Percentiles rank a stretch among this genome's conserved stretches.
These are phyloP conservation scores for Rhyacophila evoluta DNA, from an alignment of 2,888 invertebrate genomes.

Conservation along the genomic window DNA sequence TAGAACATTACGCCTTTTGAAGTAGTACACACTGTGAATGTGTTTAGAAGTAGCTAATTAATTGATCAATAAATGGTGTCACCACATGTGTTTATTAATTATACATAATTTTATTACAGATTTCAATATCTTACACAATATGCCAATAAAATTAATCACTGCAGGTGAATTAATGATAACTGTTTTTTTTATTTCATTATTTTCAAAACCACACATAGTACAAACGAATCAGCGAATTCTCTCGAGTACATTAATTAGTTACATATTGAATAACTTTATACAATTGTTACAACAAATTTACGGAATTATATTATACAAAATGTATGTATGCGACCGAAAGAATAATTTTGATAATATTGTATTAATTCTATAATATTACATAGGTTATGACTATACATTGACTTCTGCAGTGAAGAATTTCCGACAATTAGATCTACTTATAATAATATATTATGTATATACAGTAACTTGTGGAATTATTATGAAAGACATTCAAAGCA, in stretches of 20 bases:
- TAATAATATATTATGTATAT: constrained; percentile 38
- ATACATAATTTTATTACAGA: constrained; percentile 35
- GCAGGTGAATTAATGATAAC: background rate
- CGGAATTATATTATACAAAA: background rate
- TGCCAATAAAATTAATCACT: background rate
- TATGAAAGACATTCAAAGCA: constrained; percentile 50
- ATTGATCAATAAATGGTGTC: constrained; percentile 30
- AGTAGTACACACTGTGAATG: background rate
- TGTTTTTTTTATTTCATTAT: background rate
- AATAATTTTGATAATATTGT: background rate
- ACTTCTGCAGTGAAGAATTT: constrained; percentile 47
- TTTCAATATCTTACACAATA: constrained; percentile 35
- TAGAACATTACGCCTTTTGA: background rate
- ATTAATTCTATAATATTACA: background rate
- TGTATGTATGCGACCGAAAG: background rate
- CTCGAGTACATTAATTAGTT: background rate
- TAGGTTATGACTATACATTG: background rate
- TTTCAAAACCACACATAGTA: background rate
- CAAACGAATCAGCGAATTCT: background rate
- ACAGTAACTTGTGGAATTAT: constrained; percentile 49
- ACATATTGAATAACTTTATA: background rate
- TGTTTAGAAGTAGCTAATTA: background rate
- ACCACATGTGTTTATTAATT: constrained; percentile 27
- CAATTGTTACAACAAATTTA: background rate
- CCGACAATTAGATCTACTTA: constrained; percentile 36